Percentiles rank a stretch among this genome's conserved stretches.
These are phyloP conservation scores for Emmelina monodactyla DNA, from an alignment of 2,888 invertebrate genomes.

Conservation along the genomic window DNA sequence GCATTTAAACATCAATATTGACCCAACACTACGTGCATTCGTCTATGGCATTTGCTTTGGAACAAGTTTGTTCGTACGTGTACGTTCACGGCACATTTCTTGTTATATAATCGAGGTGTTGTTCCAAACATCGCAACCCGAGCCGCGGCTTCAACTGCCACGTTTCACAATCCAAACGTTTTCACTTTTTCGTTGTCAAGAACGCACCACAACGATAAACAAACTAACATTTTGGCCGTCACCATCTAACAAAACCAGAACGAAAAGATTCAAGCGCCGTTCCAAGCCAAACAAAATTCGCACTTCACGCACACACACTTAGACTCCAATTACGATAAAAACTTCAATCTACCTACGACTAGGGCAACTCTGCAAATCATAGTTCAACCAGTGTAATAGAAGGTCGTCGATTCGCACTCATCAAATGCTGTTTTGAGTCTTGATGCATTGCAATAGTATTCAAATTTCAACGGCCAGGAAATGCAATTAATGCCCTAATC, in stretches of 20 bases:
- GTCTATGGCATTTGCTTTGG: too few species aligned
- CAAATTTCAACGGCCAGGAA: constrained; percentile 23
- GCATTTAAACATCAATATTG: too few species aligned
- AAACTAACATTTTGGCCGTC: constrained; percentile 63
- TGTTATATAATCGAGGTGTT: background rate
- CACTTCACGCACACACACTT: constrained; percentile 25
- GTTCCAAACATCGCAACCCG: background rate
- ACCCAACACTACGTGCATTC: too few species aligned
- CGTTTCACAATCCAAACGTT: constrained; percentile 25
- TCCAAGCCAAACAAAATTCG: constrained; percentile 22
- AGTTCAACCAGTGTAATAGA: constrained; percentile 32
- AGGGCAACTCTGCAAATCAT: constrained; percentile 26
- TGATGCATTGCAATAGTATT: constrained; percentile 27
- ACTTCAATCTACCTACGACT: constrained; percentile 26
- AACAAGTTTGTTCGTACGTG: too few species aligned
- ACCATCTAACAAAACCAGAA: constrained; percentile 31
- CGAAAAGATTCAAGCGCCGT: constrained; percentile 26
- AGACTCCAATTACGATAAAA: constrained; percentile 33
- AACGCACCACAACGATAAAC: constrained; percentile 62
- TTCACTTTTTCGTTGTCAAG: constrained; percentile 68
- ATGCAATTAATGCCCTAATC: constrained; percentile 19
- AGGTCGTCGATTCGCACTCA: constrained; percentile 30
- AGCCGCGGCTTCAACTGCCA: background rate
- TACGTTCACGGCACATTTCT: too few species aligned
- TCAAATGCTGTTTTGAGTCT: constrained; percentile 35